Evolutionary conservation across 1,140 invertebrate genomes (phyloP), one percentile per base, ranked within the genome.

Genomic region (Camponotus floridanus): DNA sequence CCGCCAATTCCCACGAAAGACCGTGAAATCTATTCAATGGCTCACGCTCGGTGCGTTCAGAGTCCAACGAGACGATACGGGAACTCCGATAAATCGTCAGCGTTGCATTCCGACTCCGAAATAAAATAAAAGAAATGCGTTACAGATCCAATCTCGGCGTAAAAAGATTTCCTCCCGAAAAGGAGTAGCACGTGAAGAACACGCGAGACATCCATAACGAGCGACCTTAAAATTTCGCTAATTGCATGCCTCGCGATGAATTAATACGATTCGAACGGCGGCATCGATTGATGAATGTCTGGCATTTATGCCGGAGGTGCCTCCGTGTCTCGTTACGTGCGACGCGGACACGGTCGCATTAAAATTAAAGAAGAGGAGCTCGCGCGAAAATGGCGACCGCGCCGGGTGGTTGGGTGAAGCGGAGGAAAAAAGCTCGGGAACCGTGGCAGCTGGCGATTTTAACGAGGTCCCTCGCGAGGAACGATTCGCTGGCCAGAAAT

Each of bases 21-120:
- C 79, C 79, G 68, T 83, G 68, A 83, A 83, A 83, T 83, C 55
- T 83, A 83, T 83, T 83, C 68, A 57, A 48, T 13, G 3, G 3
- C 2, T 71, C 26, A n/a, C 51, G 68, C 45, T 73, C 42, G 31
- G 51, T 73, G 55, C 7, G 55, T 61, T 74, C 68, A 74, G 39
- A 31, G 48, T 74, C 39, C 31, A 39, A 48, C 55, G 48, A 83
- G 31, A 48, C 18, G 36, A 36, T 9, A 59, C 11, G 68, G 45
- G 62, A 62, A 33, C 42, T 4, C 48, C 18, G 13, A 7, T 31
- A 33, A 48, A 61, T 33, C 13, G 45, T 83, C 61, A 31, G 15
- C 39, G 11, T 13, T 36, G n/a, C 13, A 81, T 65, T 33, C 11
- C 9, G 26, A 26, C 26, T 26, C 26, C 26, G 26, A 26, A 26